These are phyloP conservation scores for Cyprinodon brontotheroides DNA, from an alignment of 2,113 vertebrate genomes.

Conservation along the genomic window DNA sequence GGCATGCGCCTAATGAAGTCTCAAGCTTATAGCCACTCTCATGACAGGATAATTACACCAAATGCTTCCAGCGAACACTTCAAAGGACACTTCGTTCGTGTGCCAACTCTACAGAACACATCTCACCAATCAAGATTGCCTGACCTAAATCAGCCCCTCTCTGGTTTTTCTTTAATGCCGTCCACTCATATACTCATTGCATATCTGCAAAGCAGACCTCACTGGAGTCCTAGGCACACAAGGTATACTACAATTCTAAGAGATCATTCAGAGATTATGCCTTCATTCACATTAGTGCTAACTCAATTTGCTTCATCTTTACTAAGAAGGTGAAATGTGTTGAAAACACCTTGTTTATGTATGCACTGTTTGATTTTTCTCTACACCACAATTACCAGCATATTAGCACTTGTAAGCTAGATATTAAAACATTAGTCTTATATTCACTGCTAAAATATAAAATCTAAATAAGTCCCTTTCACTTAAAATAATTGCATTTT, in stretches of 20 bases:
- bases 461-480: too few relatives aligned
- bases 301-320: slow-evolving; percentile 4
- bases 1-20: slow-evolving; percentile 75
- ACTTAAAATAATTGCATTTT: too few relatives aligned
- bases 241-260: slow-evolving; percentile 4
- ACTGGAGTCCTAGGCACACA: slow-evolving; percentile 16
- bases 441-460: too few relatives aligned
- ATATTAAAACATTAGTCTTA: too few relatives aligned
- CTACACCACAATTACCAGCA: not conserved
- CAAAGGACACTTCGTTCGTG: slow-evolving; percentile 75
- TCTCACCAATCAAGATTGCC: slow-evolving; percentile 74
- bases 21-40: slow-evolving; percentile 71
- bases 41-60: slow-evolving; percentile 79
- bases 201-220: slow-evolving; percentile 35
- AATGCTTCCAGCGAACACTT: slow-evolving; percentile 76
- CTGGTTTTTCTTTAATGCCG: slow-evolving; percentile 28
- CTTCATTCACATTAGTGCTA: slow-evolving; percentile 11
- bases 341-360: too few relatives aligned
- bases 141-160: slow-evolving; percentile 69
- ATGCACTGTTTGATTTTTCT: slow-evolving; percentile 7
- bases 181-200: slow-evolving; percentile 41
- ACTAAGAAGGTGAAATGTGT: slow-evolving; percentile 5
- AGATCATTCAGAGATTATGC: slow-evolving; percentile 11
- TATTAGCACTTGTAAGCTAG: not conserved
- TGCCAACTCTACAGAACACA: slow-evolving; percentile 62